Conservation (phyloP, 2,888 invertebrate species). For the Thera britannica region DNA sequence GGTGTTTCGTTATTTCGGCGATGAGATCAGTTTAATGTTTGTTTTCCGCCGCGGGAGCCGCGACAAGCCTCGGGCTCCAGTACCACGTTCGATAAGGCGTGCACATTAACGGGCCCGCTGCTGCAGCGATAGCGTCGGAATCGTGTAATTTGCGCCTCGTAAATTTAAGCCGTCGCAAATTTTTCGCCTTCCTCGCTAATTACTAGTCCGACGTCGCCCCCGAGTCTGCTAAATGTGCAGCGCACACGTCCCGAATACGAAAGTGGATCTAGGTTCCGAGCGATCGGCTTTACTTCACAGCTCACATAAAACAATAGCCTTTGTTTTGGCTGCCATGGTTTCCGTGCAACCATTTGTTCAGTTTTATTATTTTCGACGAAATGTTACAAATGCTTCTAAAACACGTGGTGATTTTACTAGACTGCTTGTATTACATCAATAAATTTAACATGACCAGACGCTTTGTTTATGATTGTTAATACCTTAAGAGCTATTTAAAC, state of each 20-base stretch:
- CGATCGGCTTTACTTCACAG: slow-evolving; percentile 67
- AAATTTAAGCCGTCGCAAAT: slow-evolving; percentile 84
- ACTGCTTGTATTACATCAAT: background rate
- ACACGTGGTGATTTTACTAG: slow-evolving; percentile 15
- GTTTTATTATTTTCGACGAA: slow-evolving; percentile 50
- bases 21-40: slow-evolving; percentile 65
- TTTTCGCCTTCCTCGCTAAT: slow-evolving; percentile 83
- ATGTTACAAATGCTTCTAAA: slow-evolving; percentile 27
- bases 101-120: slow-evolving; percentile 79
- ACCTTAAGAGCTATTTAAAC: too few relatives aligned
- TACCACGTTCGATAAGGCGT: slow-evolving; percentile 76
- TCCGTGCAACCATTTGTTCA: slow-evolving; percentile 61
- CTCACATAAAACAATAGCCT: slow-evolving; percentile 75
- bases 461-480: too few relatives aligned
- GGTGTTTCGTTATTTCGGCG: slow-evolving; percentile 60
- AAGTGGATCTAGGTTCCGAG: slow-evolving; percentile 65
- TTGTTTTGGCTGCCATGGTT: slow-evolving; percentile 75
- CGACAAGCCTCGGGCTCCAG: slow-evolving; percentile 49
- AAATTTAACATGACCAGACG: too few relatives aligned
- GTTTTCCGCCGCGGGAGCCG: slow-evolving; percentile 48
- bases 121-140: slow-evolving; percentile 80
- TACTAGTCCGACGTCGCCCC: slow-evolving; percentile 80
- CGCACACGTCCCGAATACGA: slow-evolving; percentile 80
- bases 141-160: slow-evolving; percentile 84
- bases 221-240: slow-evolving; percentile 80